A percentile compares a stretch with the other conserved stretches of the same genome.
Conservation (phyloP, 2,113 vertebrate species). For the Cnemophilus loriae region DNA sequence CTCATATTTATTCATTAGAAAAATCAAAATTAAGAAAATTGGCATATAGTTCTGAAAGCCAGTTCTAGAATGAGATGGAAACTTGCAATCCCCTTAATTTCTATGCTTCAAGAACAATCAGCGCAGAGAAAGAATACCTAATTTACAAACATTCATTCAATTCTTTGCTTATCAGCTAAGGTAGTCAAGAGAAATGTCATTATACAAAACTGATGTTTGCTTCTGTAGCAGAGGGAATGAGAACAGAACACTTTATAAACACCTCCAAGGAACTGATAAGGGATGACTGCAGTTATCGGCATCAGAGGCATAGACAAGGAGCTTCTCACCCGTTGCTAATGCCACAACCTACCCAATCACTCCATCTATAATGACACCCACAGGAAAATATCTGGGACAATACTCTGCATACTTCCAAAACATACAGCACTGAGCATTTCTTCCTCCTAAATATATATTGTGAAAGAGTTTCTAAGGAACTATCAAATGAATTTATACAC, state of each 20-base stretch:
- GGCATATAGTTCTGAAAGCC: background rate
- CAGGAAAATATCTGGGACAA: background rate
- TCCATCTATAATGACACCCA: background rate
- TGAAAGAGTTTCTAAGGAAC: background rate
- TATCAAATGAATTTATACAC: background rate
- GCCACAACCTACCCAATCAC: background rate
- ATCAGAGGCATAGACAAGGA: background rate
- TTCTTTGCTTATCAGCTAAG: background rate
- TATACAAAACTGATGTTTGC: background rate
- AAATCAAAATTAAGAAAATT: background rate
- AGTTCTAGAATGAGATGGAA: background rate
- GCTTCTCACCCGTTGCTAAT: background rate
- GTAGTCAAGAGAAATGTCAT: background rate
- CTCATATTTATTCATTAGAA: background rate
- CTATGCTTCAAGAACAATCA: background rate
- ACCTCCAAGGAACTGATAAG: background rate
- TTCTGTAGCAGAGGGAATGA: background rate
- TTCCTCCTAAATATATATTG: background rate
- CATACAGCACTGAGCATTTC: background rate
- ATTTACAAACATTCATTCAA: background rate
- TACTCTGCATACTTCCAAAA: background rate
- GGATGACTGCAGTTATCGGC: background rate
- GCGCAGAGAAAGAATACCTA: background rate
- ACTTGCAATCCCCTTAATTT: background rate
- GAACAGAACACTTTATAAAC: background rate